Percentiles rank a stretch among this genome's conserved stretches.
These are phyloP conservation scores for Pachliopta kotzebuea DNA, from an alignment of 2,888 invertebrate species.

Conservation along the genomic window DNA sequence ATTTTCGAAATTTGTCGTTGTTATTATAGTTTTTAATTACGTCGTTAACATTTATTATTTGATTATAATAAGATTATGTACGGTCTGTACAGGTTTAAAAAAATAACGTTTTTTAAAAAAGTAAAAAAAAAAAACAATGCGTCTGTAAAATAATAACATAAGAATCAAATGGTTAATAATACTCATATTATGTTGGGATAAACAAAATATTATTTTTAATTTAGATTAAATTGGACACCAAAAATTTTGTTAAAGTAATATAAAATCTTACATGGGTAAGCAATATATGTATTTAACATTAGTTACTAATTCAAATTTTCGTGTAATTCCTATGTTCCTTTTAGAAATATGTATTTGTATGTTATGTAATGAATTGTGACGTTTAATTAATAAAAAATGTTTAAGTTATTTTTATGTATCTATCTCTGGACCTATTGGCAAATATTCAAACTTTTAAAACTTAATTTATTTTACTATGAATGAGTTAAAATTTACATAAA, in stretches of 20 bases:
- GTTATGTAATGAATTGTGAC: background rate
- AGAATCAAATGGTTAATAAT: background rate
- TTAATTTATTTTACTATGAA: background rate
- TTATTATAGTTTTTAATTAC: constrained; percentile 23
- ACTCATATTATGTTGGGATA: background rate
- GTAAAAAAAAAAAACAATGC: background rate
- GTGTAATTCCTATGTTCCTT: constrained; percentile 19
- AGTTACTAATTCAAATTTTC: background rate
- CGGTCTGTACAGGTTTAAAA: constrained; percentile 5
- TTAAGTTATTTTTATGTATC: background rate
- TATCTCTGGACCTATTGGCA: background rate
- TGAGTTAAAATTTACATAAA: background rate
- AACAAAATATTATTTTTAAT: background rate
- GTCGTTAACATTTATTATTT: constrained; percentile 20
- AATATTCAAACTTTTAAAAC: background rate
- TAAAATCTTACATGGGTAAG: background rate
- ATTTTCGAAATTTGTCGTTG: constrained; percentile 32
- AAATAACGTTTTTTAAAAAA: background rate
- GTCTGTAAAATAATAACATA: background rate
- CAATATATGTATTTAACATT: background rate
- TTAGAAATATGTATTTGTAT: constrained; percentile 5
- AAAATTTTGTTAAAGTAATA: background rate
- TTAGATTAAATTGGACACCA: background rate
- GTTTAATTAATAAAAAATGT: background rate
- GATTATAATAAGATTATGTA: constrained; percentile 12